phyloP scores from a whole-genome alignment of 2,113 vertebrate genomes.

The Puntigrus tetrazona region DNA sequence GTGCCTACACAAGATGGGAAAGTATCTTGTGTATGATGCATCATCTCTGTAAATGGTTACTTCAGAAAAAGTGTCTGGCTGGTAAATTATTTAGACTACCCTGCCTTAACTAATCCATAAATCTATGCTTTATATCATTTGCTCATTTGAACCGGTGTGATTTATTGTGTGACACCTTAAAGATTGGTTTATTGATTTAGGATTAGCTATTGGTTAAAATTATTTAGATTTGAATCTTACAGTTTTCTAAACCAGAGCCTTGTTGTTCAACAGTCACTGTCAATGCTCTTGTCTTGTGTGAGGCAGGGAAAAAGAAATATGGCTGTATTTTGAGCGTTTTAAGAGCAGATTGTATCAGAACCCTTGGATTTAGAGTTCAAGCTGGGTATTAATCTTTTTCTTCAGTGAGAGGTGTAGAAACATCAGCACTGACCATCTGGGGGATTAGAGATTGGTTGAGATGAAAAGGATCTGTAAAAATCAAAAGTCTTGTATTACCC shows the following conservation, averaged over 20 bases:
- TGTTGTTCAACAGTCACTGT: background rate
- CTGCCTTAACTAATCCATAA: background rate
- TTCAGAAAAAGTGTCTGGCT: background rate
- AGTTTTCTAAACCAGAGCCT: background rate
- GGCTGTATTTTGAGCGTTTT: background rate
- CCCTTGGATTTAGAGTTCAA: slow-evolving; percentile 26
- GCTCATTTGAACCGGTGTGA: background rate
- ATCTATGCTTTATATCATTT: background rate
- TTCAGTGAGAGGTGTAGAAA: slow-evolving; percentile 14
- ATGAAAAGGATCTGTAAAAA: background rate
- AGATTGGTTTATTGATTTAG: background rate
- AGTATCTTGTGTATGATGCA: background rate
- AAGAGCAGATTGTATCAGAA: slow-evolving; percentile 8
- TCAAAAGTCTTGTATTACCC: background rate
- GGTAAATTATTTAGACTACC: background rate
- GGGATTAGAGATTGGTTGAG: background rate
- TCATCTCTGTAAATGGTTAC: background rate
- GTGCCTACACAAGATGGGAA: background rate
- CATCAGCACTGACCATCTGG: slow-evolving; percentile 12
- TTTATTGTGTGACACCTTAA: background rate
- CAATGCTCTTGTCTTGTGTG: background rate
- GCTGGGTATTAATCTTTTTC: background rate
- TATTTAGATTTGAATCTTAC: background rate
- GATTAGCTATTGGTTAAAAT: background rate
- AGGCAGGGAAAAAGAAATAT: background rate